Base-by-base conservation (phyloP, 2,113 vertebrate genomes). In the Labeo catla region DNA sequence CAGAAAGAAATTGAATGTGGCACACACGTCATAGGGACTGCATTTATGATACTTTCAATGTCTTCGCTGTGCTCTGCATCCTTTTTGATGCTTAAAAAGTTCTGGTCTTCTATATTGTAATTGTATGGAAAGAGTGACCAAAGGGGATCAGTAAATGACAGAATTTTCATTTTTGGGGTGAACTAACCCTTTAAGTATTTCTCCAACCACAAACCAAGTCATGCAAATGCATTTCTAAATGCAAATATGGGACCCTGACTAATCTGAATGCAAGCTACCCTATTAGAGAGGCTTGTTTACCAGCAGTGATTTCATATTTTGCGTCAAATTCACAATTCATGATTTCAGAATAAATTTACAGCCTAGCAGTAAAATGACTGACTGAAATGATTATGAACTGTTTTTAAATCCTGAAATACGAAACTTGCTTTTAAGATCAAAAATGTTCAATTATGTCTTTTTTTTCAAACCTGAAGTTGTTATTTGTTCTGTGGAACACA, bases 171-270 rank as follows among this genome's bases (percentile, higher is more conserved):
- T 13, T 8, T 77, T 76, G 8, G 23, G 15, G 49, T 77, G 49
- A 77, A 77, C 47, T 76, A 76, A 83, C 34, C n/a, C 34, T n/a
- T 21, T 2, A 28, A 59, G 16, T 49, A 54, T 66, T 43, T 39
- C 66, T 76, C 72, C 10, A 28, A 73, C 23, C 57, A 81, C 43
- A 21, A 85, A 45, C 28, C 39, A 23, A 54, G 7, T 39, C 76
- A 81, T 85, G 77, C 87, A 88, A 86, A 88, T 86, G 34, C 15
- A 9, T 16, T 84, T 63, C 57, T 70, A 50, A 34, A 87, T 85
- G 88, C 70, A 89, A 89, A 89, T 61, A n/a, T 8, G 8, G 19
- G 50, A 74, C 54, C 39, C 66, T 80, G 84, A 76, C 68, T 86
- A 77, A 28, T 74, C 68, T 81, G 70, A 77, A 84, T 82, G 23